Conservation (phyloP, 2,888 invertebrate species). For the Steinernema scapterisci region DNA sequence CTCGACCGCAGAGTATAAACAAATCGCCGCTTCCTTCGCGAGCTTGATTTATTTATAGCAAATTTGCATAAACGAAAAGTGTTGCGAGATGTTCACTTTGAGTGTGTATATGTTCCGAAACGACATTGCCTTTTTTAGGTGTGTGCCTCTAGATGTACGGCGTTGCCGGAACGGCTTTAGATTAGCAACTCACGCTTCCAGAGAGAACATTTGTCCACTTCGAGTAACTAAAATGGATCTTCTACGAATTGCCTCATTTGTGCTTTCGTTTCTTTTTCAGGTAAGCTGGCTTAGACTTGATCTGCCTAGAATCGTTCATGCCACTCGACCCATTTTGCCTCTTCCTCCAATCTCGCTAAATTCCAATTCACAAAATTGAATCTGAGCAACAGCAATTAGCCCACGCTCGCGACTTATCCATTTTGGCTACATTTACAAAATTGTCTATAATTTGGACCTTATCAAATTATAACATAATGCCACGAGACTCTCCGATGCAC, state of each 20-base stretch:
- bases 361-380: too few relatives aligned
- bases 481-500: too few relatives aligned
- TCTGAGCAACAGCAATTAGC: too few relatives aligned
- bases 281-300: background rate
- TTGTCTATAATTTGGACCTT: too few relatives aligned
- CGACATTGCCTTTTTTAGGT: background rate
- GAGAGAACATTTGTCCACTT: background rate
- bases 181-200: background rate
- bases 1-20: conserved; percentile 12
- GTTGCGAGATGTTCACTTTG: conserved; percentile 13
- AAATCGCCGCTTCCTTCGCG: conserved; percentile 7
- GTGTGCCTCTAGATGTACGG: background rate
- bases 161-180: background rate
- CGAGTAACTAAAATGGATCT: background rate
- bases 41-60: conserved; percentile 7
- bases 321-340: background rate
- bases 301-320: background rate
- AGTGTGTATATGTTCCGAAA: background rate
- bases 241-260: background rate
- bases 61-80: conserved; percentile 12
- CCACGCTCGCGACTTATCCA: too few relatives aligned
- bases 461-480: too few relatives aligned
- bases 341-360: too few relatives aligned
- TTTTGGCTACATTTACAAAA: too few relatives aligned
- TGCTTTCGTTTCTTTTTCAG: background rate